Conservation (phyloP, 2,113 vertebrate genomes). For the Myotis yumanensis region DNA sequence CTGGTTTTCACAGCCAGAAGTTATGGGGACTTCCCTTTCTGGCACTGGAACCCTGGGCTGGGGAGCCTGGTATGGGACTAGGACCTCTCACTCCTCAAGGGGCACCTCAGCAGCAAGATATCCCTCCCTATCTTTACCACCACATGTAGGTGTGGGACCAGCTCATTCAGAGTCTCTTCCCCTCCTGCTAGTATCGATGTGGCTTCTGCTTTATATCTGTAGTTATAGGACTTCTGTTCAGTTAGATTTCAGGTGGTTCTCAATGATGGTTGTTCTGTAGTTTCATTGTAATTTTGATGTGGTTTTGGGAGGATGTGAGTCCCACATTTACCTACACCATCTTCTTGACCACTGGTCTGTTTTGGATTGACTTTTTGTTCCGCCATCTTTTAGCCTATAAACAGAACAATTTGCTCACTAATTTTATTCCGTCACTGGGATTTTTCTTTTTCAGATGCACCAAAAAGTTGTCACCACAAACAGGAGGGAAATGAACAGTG, state of each 20-base stretch:
- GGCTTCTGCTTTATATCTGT: neutral
- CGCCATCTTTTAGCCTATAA: neutral
- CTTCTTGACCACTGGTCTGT: neutral
- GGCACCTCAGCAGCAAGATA: neutral
- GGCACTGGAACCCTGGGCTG: neutral
- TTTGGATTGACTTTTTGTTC: neutral
- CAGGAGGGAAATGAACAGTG: neutral
- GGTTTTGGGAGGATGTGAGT: neutral
- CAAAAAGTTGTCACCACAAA: neutral
- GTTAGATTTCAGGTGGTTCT: neutral
- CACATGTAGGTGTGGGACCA: neutral
- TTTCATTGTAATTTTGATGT: neutral
- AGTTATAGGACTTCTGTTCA: neutral
- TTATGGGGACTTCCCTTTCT: neutral
- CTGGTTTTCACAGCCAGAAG: neutral
- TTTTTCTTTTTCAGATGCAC: slow-evolving; percentile 30
- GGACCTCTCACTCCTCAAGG: neutral
- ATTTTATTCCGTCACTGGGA: neutral
- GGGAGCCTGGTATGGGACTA: neutral
- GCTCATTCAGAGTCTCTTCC: neutral
- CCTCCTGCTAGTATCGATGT: neutral
- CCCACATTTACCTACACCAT: neutral
- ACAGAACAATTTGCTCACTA: slow-evolving; percentile 8
- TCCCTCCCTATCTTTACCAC: neutral
- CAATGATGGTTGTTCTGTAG: neutral